Conservation (phyloP, 92 coral and sea anemone species). For the Ricordea florida region DNA sequence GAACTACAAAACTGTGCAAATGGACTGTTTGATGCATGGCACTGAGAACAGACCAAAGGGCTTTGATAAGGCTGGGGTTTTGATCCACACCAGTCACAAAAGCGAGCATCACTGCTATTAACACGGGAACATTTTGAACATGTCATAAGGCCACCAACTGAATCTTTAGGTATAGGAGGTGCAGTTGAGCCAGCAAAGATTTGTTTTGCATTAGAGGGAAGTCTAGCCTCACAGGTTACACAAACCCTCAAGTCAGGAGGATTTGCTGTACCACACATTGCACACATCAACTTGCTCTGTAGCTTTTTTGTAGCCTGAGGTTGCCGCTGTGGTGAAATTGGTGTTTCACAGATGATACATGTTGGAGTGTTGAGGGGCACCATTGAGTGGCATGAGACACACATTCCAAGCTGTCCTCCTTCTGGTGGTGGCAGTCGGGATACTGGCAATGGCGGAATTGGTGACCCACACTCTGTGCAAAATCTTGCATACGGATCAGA, state of each 20-base stretch:
- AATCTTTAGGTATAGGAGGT: constrained; percentile 90
- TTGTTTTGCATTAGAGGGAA: constrained; percentile 90
- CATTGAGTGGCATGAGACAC: constrained; percentile 95
- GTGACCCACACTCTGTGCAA: constrained; percentile 96
- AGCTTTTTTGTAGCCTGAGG: constrained; percentile 86
- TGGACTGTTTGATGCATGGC: constrained; percentile 83
- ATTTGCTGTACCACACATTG: constrained; percentile 90
- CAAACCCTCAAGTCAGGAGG: constrained; percentile 89
- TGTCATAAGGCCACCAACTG: constrained; percentile 77
- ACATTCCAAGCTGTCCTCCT: constrained; percentile 92
- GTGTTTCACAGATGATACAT: constrained; percentile 93
- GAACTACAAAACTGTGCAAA: constrained; percentile 86
- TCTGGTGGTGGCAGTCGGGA: constrained; percentile 94
- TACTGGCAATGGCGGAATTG: constrained; percentile 83
- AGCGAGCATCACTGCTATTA: constrained; percentile 94
- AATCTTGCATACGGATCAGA: constrained; percentile 98
- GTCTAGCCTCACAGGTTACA: constrained; percentile 87
- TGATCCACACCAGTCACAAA: constrained; percentile 99
- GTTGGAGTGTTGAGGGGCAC: constrained; percentile 91
- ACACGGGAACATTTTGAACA: constrained; percentile 95
- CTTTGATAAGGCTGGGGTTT: constrained; percentile 77
- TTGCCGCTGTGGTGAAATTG: constrained; percentile 93
- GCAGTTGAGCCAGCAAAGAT: constrained; percentile 81
- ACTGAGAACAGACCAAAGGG: constrained; percentile 79
- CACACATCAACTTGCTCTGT: constrained; percentile 83